These are phyloP conservation scores for Drosophila nr. fundita DNA, from an alignment of 2,888 invertebrate genomes.

Conservation along the genomic window DNA sequence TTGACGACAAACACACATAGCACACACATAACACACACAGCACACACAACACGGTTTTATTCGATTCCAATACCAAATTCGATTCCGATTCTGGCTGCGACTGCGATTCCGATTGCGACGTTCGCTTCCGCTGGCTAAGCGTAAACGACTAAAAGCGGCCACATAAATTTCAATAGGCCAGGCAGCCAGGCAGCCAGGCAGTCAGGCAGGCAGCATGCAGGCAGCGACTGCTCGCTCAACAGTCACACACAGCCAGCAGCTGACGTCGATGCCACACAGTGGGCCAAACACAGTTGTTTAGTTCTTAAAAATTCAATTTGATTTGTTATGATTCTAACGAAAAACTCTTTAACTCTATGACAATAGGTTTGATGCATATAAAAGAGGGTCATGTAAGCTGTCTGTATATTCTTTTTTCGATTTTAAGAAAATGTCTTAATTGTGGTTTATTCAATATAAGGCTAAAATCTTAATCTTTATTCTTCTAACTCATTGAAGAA, in stretches of 20 bases:
- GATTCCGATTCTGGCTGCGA: slow-evolving; percentile 34
- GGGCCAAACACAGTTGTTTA: background rate
- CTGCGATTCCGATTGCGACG: slow-evolving; percentile 58
- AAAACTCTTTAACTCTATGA: background rate
- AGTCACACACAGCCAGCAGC: slow-evolving; percentile 47
- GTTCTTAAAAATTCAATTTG: background rate
- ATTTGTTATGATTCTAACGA: background rate
- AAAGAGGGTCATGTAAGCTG: no score
- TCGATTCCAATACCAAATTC: slow-evolving; percentile 19
- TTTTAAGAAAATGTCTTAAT: no score
- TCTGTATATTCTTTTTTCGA: no score
- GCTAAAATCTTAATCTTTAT: no score
- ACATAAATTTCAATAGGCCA: slow-evolving; percentile 82
- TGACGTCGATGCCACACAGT: slow-evolving; percentile 59
- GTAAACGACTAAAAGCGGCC: slow-evolving; percentile 81
- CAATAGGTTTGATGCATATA: background rate
- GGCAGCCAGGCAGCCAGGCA: slow-evolving; percentile 43
- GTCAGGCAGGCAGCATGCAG: slow-evolving; percentile 27
- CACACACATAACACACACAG: slow-evolving; percentile 13
- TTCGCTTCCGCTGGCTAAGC: slow-evolving; percentile 81
- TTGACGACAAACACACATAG: slow-evolving; percentile 29
- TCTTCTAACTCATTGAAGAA: no score
- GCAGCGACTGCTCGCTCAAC: slow-evolving; percentile 33
- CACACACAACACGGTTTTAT: slow-evolving; percentile 25
- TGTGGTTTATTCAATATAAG: no score